A percentile compares a stretch with the other conserved stretches of the same genome.
These are phyloP conservation scores for Himalopsyche japonica DNA, from an alignment of 2,888 invertebrate species.

Conservation along the genomic window DNA sequence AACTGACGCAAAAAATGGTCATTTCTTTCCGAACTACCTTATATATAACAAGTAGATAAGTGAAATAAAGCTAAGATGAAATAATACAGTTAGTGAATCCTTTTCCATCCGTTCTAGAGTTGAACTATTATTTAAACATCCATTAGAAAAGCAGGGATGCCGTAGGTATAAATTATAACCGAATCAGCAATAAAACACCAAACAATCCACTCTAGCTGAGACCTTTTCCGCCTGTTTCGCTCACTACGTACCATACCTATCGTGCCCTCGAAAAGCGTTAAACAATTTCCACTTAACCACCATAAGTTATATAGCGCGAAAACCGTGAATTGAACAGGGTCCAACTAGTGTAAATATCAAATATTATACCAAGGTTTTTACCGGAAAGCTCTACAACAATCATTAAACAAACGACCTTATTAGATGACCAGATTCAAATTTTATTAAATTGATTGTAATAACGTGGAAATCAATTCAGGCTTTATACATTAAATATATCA, in stretches of 20 bases:
- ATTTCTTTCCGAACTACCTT: too few species aligned
- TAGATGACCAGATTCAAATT: too few species aligned
- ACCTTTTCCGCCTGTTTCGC: not conserved
- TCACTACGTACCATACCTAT: not conserved
- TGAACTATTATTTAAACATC: conserved; percentile 24
- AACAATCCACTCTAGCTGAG: conserved; percentile 25
- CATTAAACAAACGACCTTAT: too few species aligned
- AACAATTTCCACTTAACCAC: conserved; percentile 24
- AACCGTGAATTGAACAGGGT: not conserved
- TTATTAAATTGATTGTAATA: too few species aligned
- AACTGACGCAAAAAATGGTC: too few species aligned
- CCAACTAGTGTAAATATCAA: not conserved
- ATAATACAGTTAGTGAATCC: not conserved
- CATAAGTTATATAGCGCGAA: conserved; percentile 4
- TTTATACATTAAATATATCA: too few species aligned
- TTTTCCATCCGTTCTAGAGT: not conserved
- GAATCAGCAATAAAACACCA: conserved; percentile 38
- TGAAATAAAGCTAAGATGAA: not conserved
- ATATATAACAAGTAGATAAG: too few species aligned
- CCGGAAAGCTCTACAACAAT: too few species aligned
- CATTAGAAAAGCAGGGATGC: conserved; percentile 28
- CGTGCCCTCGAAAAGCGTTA: conserved; percentile 18
- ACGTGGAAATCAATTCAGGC: too few species aligned
- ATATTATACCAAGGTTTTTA: too few species aligned
- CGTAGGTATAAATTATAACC: conserved; percentile 35